phyloP scores from a whole-genome alignment of 2,797 vertebrate genomes.

The Sebastes jordani region DNA sequence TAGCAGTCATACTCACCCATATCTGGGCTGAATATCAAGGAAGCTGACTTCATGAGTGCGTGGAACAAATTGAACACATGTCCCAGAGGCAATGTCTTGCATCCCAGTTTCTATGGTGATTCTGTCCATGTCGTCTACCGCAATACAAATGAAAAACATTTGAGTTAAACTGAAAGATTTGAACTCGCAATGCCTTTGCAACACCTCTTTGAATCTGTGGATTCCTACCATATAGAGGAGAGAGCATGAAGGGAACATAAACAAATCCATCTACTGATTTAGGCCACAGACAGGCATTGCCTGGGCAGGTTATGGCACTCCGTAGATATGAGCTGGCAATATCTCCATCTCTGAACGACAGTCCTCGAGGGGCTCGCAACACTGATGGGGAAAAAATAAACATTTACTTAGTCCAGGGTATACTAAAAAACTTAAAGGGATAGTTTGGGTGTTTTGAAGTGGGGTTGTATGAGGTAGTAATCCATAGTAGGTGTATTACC shows the following conservation, averaged over 20 bases:
- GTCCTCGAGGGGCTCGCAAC: slow-evolving; percentile 54
- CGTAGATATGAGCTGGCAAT: slow-evolving; percentile 75
- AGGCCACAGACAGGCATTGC: slow-evolving; percentile 84
- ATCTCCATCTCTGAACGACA: slow-evolving; percentile 83
- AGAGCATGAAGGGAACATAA: slow-evolving; percentile 84
- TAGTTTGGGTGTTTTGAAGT: too few relatives aligned
- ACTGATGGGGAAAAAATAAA: slow-evolving; percentile 41
- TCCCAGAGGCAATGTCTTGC: slow-evolving; percentile 80
- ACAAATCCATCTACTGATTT: slow-evolving; percentile 87
- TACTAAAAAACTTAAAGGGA: background rate
- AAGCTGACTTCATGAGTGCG: slow-evolving; percentile 80
- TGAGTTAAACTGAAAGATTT: background rate
- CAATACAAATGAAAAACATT: background rate
- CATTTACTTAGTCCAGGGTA: background rate
- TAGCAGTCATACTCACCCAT: slow-evolving; percentile 74
- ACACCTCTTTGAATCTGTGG: background rate
- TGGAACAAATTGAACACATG: slow-evolving; percentile 83
- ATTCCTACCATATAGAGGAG: slow-evolving; percentile 83
- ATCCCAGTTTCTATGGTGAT: slow-evolving; percentile 84
- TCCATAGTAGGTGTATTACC: too few relatives aligned
- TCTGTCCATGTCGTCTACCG: slow-evolving; percentile 82
- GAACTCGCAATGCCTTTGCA: background rate
- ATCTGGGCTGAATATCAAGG: slow-evolving; percentile 79
- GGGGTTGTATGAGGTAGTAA: too few relatives aligned
- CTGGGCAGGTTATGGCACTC: slow-evolving; percentile 84